Conservation (phyloP, 2,888 invertebrate species). For the Mamestra brassicae region DNA sequence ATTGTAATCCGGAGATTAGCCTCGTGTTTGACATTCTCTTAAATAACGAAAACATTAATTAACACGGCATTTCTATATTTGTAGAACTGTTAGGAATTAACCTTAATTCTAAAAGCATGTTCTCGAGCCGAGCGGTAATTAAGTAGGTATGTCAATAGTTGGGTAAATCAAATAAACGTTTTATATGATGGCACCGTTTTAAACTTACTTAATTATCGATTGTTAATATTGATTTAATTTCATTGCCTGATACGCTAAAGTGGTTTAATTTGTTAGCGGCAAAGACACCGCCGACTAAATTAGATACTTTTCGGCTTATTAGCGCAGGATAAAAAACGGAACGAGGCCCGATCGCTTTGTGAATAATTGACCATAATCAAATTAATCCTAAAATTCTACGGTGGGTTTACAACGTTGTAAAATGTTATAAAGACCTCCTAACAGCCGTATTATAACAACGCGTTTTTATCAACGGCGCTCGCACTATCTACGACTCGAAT, state of each 20-base stretch:
- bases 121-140: conserved; percentile 62
- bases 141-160: conserved; percentile 71
- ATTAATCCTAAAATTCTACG: conserved; percentile 91
- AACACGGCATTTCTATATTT: conserved; percentile 62
- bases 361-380: conserved; percentile 91
- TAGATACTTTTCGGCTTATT: conserved; percentile 90
- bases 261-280: conserved; percentile 89
- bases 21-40: conserved; percentile 72
- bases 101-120: conserved; percentile 62
- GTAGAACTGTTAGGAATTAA: conserved; percentile 63
- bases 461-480: conserved; percentile 74
- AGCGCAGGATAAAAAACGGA: conserved; percentile 86
- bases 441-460: conserved; percentile 84
- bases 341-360: conserved; percentile 87
- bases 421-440: conserved; percentile 89
- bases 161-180: conserved; percentile 77
- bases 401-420: conserved; percentile 90
- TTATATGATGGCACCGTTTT: conserved; percentile 82
- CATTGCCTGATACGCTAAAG: conserved; percentile 89
- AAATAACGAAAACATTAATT: conserved; percentile 69
- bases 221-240: conserved; percentile 89
- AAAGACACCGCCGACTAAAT: conserved; percentile 90
- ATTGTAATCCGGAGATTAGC: conserved; percentile 80
- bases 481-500: conserved; percentile 44
- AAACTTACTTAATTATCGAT: conserved; percentile 89